Percentiles rank a stretch among this genome's conserved stretches.
Evolutionary conservation across 2,888 invertebrate genomes (phyloP).

Genomic region (Chaetogeoica ovagalla): DNA sequence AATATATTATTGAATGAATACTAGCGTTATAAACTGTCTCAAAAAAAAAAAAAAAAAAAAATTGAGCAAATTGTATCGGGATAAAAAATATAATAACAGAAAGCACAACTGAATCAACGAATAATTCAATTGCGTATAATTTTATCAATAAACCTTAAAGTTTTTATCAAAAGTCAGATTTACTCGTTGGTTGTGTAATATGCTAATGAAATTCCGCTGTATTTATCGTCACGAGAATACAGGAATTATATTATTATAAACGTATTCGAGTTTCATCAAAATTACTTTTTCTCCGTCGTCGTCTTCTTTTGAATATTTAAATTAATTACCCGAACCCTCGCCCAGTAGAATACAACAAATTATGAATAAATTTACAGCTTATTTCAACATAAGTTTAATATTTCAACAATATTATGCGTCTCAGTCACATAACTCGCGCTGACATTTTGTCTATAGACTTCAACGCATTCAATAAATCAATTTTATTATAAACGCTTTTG

Average conservation of each 20-base stretch:
- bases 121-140: conserved; percentile 1
- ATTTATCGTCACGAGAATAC: no score
- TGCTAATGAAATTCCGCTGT: conserved; percentile 13
- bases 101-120: neutral
- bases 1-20: no score
- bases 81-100: neutral
- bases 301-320: conserved; percentile 37
- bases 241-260: conserved; percentile 12
- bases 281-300: conserved; percentile 7
- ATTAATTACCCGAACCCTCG: conserved; percentile 20
- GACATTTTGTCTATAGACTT: neutral
- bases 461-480: neutral
- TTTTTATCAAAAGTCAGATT: neutral
- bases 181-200: neutral
- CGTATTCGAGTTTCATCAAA: conserved; percentile 2
- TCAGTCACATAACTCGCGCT: neutral
- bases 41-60: no score
- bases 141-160: conserved; percentile 1
- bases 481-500: no score
- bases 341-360: conserved; percentile 1
- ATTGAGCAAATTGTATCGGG: no score
- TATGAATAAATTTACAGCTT: neutral
- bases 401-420: neutral
- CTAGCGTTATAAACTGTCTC: no score
- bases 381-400: neutral